Conservation (phyloP, 2,888 invertebrate genomes). For the Caenorhabditis sinica region DNA sequence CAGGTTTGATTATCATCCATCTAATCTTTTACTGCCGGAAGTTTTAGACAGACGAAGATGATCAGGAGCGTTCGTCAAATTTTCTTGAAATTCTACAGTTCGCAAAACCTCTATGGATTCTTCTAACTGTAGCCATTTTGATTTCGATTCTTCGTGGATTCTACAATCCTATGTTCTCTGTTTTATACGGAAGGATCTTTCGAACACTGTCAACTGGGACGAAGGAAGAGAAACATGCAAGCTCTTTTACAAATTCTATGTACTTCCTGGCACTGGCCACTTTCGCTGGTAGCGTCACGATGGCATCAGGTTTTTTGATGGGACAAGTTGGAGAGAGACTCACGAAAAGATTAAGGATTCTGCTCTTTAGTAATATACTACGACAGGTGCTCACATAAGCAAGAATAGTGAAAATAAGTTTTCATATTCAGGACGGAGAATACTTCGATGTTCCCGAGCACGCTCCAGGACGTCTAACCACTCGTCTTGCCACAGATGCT, state of each 20-base stretch:
- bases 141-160: conserved; percentile 73
- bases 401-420: background rate
- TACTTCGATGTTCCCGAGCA: conserved; percentile 85
- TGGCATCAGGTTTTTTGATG: conserved; percentile 66
- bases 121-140: conserved; percentile 69
- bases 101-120: conserved; percentile 65
- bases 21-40: background rate
- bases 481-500: conserved; percentile 84
- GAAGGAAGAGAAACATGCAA: conserved; percentile 43
- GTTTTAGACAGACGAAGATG: conserved; percentile 55
- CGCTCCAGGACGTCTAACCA: conserved; percentile 84
- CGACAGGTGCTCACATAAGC: conserved; percentile 63
- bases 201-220: conserved; percentile 37
- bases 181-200: conserved; percentile 79
- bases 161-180: conserved; percentile 76
- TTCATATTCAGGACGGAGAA: conserved; percentile 79
- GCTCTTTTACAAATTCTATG: conserved; percentile 48
- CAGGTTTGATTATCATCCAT: background rate
- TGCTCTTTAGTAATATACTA: conserved; percentile 84
- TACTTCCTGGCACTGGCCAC: conserved; percentile 60
- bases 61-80: conserved; percentile 63
- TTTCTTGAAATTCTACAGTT: conserved; percentile 72
- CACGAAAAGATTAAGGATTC: conserved; percentile 79
- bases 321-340: conserved; percentile 70
- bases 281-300: conserved; percentile 50